Base-by-base conservation (phyloP, 1,140 invertebrate species). In the Artemia franciscana region DNA sequence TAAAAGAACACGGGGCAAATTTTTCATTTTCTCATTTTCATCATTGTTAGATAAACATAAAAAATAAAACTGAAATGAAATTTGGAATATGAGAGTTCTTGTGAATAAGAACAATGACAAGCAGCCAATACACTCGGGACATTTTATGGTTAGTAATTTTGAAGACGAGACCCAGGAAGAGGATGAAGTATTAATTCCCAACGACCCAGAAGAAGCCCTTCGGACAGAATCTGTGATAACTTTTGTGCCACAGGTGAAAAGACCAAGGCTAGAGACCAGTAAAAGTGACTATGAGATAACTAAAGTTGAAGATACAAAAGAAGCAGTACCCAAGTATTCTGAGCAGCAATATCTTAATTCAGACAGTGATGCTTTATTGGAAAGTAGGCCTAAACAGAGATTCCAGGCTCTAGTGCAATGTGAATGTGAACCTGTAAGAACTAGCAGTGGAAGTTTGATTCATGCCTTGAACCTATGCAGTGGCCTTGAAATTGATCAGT, bases 91-190 rank as follows among this genome's bases (percentile, higher is more conserved):
- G 39, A 51, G 39, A 3, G 39, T 51, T 51, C 39, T 51, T 51
- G 39, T 51, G 21, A 51, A 51, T 18, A 51, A 51, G 39, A 18
- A 18, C 39, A 51, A 51, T 51, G 39, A 51, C 12, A 51, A 51
- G 21, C 39, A 51, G 3, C 39, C 39, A 1, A 96, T 96, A 68
- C 92, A 97, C 73, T 95, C 91, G 68, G 93, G 93, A 23, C 92
- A 97, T 73, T 97, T 96, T 74, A 97, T 97, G 93, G 84, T 96
- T 51, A 95, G 90, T 58, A 83, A 91, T 73, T 92, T 96, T 75
- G 91, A 95, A 73, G 87, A 88, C 26, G 87, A 91, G 72, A 85
- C 81, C 24, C 86, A 90, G 71, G 88, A 91, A 70, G 86, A 88
- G 61, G 86, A 88, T 69, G 82, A 85, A 69, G 75, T 85, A 25